Base-by-base conservation (phyloP, 2,888 invertebrate species). In the Parapristionchus giblindavisi region DNA sequence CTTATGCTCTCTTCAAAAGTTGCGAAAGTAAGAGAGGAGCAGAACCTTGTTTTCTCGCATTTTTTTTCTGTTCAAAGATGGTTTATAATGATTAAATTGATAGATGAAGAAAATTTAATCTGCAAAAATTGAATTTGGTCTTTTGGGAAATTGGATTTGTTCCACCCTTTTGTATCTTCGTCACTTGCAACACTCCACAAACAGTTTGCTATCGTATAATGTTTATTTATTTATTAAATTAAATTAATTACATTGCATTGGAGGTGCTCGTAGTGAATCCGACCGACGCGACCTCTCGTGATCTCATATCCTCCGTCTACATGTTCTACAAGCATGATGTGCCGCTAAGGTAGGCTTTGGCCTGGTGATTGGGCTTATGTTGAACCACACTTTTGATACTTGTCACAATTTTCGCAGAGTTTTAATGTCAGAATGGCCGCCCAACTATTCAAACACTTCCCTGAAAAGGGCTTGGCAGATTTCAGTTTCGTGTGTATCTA, bases 321-420 rank as follows among this genome's bases (percentile, higher is more conserved):
- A 94, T 96, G 0, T 93, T 99, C 87, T 92, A 94, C 77, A 92
- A 93, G 61, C 96, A 98, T 89, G 92, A 93, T 76, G 95, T 96
- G 5, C 97, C 98, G 0, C 87, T 91, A 74, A 88, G 90, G 89
- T 61, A 14, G n/a, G n/a, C n/a, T n/a, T n/a, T n/a, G n/a, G n/a
- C n/a, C n/a, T n/a, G n/a, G n/a, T n/a, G n/a, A n/a, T n/a, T n/a
- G n/a, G n/a, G n/a, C n/a, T n/a, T n/a, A n/a, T n/a, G n/a, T n/a
- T n/a, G n/a, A n/a, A n/a, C n/a, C n/a, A n/a, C n/a, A n/a, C n/a
- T n/a, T n/a, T n/a, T n/a, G n/a, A n/a, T n/a, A n/a, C n/a, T n/a
- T n/a, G n/a, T n/a, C n/a, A n/a, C n/a, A n/a, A n/a, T n/a, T n/a
- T n/a, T n/a, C n/a, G n/a, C n/a, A n/a, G n/a, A n/a, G n/a, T n/a